Conservation (phyloP, 2,113 vertebrate species). For the Tympanuchus pallidicinctus region DNA sequence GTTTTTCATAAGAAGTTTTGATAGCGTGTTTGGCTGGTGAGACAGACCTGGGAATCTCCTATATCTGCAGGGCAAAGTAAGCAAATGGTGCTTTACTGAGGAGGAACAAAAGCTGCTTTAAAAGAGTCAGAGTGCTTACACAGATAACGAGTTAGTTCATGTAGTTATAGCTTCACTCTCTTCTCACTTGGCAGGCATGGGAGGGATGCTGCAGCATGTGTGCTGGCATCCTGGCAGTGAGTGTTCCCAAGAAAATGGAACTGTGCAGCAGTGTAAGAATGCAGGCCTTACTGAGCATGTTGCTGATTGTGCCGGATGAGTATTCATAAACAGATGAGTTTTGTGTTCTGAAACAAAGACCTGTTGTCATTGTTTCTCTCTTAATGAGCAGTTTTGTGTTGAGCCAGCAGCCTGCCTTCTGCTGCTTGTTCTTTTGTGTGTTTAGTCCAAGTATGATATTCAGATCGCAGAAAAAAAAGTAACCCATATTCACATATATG, state of each 20-base stretch:
- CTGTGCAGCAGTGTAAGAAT: neutral
- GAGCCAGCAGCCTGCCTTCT: neutral
- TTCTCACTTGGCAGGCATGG: neutral
- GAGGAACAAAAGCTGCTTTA: neutral
- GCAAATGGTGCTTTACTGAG: neutral
- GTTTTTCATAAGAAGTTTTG: neutral
- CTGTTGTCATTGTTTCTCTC: neutral
- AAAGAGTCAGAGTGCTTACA: neutral
- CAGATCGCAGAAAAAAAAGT: neutral
- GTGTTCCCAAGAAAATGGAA: slow-evolving; percentile 9
- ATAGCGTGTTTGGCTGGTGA: neutral
- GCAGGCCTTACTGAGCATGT: neutral
- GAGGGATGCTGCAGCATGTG: neutral
- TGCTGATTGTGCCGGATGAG: neutral
- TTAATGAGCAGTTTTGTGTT: neutral
- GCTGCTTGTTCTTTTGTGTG: neutral
- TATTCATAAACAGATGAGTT: neutral
- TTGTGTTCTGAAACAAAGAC: neutral
- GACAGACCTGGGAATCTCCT: neutral
- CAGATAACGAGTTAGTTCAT: slow-evolving; percentile 5
- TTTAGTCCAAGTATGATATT: neutral
- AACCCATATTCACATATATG: rapidly evolving
- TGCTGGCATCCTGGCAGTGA: slow-evolving; percentile 26
- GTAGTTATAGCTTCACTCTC: neutral
- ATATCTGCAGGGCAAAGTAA: neutral